phyloP scores from a whole-genome alignment of 2,797 vertebrate species.

The Macrochelys suwanniensis region DNA sequence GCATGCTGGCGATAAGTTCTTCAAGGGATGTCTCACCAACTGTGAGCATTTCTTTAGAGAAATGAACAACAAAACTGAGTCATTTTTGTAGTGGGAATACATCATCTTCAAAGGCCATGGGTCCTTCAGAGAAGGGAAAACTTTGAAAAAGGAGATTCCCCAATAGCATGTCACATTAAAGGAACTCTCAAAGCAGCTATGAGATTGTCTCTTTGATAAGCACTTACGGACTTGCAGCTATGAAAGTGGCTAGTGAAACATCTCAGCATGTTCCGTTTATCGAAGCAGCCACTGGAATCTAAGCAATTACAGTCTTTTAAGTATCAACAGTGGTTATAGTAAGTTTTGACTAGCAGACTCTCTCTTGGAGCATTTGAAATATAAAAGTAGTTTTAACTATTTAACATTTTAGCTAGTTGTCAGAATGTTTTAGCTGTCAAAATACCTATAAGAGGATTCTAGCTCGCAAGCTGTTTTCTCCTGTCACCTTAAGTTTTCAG shows the following conservation, averaged over 20 bases:
- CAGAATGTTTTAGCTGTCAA: background rate
- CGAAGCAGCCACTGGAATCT: background rate
- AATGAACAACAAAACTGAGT: background rate
- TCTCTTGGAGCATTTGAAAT: background rate
- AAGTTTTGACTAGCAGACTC: background rate
- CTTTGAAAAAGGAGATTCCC: background rate
- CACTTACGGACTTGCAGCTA: background rate
- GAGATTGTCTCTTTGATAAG: background rate
- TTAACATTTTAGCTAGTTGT: background rate
- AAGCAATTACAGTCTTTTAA: background rate
- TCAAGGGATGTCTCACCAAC: background rate
- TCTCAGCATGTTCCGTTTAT: too few species aligned
- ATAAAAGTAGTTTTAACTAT: background rate
- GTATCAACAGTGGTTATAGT: background rate
- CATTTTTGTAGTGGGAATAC: background rate
- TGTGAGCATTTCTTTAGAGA: background rate
- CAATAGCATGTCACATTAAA: background rate
- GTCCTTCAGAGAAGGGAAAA: background rate
- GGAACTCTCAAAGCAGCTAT: background rate
- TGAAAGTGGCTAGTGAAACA: background rate
- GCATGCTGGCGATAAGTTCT: background rate
- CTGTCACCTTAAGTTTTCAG: background rate
- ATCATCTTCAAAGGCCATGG: background rate
- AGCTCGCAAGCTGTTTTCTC: background rate
- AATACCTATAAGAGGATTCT: background rate